Conservation (phyloP, 1,140 invertebrate genomes). For the Lepidurus apus region DNA sequence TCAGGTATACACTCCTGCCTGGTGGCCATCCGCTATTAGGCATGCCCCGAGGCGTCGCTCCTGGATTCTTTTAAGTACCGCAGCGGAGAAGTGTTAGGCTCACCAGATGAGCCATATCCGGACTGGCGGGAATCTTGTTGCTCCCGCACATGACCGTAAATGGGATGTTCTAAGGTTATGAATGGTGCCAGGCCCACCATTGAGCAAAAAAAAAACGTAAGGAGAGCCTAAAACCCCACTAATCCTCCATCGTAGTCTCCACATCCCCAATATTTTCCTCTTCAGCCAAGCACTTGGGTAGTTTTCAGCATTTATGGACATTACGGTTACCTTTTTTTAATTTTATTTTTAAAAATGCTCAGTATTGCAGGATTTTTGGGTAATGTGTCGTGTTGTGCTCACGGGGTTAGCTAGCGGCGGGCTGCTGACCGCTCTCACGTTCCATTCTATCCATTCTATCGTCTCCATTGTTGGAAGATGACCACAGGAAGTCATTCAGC, state of each 20-base stretch:
- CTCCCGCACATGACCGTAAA: neutral
- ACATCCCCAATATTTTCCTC: too few relatives aligned
- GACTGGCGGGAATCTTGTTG: neutral
- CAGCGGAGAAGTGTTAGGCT: conserved; percentile 3
- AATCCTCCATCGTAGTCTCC: neutral
- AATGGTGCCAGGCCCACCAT: neutral
- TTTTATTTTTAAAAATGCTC: too few relatives aligned
- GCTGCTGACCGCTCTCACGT: conserved; percentile 20
- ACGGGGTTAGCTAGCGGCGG: neutral
- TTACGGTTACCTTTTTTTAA: too few relatives aligned
- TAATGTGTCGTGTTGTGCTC: neutral
- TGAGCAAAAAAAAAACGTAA: neutral
- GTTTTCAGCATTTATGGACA: too few relatives aligned
- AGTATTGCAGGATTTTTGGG: neutral
- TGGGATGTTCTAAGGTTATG: neutral
- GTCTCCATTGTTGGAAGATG: conserved; percentile 4
- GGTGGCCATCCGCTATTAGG: neutral
- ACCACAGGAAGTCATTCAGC: conserved; percentile 13
- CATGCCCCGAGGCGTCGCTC: neutral
- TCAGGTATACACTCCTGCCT: neutral
- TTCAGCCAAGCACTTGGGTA: neutral
- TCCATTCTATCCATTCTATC: conserved; percentile 6
- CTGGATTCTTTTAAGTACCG: neutral
- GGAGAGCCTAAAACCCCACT: neutral
- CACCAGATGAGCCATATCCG: neutral